Evolutionary conservation across 2,888 invertebrate species (phyloP).

Genomic region (Spodoptera exigua): DNA sequence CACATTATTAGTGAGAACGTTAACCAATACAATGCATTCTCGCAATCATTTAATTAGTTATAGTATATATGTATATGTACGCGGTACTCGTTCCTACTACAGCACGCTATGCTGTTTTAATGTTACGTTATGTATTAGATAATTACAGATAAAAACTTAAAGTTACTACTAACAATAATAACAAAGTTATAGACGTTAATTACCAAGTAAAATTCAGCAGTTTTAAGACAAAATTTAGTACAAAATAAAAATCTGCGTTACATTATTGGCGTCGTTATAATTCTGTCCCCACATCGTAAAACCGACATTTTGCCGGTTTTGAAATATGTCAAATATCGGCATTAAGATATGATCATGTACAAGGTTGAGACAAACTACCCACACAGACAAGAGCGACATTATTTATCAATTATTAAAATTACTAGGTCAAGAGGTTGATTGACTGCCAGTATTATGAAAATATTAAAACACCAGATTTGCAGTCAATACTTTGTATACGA

Average conservation of each 20-base stretch:
- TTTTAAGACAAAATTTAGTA: background rate
- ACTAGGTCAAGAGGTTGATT: constrained; percentile 56
- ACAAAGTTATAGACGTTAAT: constrained; percentile 1
- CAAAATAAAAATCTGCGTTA: no score
- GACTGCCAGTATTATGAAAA: constrained; percentile 42
- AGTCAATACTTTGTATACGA: constrained; percentile 35
- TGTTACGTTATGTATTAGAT: constrained; percentile 37
- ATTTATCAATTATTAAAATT: constrained; percentile 47
- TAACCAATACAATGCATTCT: constrained; percentile 58
- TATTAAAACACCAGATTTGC: constrained; percentile 35
- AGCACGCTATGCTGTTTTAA: constrained; percentile 26
- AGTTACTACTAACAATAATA: constrained; percentile 6
- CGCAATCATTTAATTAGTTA: constrained; percentile 48
- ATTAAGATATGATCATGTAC: constrained; percentile 5
- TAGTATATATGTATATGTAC: constrained; percentile 24
- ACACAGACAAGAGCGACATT: constrained; percentile 21
- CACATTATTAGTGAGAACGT: constrained; percentile 57
- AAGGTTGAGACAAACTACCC: constrained; percentile 21
- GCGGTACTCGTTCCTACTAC: constrained; percentile 11
- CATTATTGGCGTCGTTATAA: background rate
- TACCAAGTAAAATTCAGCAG: background rate
- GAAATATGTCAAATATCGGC: constrained; percentile 11
- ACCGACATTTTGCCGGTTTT: constrained; percentile 6
- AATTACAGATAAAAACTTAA: constrained; percentile 23
- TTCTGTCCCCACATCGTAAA: background rate